Conservation (phyloP, 2,888 invertebrate genomes). For the Halocaridina rubra region DNA sequence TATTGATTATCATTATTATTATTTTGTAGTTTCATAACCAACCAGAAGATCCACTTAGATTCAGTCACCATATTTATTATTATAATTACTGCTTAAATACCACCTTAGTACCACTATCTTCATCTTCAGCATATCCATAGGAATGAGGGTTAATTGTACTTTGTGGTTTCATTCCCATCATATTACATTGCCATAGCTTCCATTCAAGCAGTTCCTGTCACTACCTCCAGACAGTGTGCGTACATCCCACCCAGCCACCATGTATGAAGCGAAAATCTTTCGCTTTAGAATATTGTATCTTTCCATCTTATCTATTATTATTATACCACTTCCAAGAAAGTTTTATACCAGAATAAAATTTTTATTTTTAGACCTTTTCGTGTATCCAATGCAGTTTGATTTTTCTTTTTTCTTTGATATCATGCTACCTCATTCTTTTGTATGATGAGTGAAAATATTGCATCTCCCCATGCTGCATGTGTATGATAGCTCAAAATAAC, state of each 20-base stretch:
- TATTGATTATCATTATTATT: too few species aligned
- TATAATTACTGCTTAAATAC: too few species aligned
- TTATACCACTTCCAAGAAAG: too few species aligned
- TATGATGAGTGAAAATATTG: constrained; percentile 50
- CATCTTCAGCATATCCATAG: not conserved
- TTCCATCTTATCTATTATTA: too few species aligned
- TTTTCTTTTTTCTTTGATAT: constrained; percentile 51
- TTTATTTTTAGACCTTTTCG: too few species aligned
- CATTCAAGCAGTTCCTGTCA: constrained; percentile 50
- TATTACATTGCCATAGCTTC: constrained; percentile 29
- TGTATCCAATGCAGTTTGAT: too few species aligned
- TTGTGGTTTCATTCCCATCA: not conserved
- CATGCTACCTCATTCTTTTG: constrained; percentile 57
- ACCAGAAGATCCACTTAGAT: not conserved
- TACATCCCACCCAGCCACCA: constrained; percentile 41
- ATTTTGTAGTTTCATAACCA: too few species aligned
- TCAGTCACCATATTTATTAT: not conserved
- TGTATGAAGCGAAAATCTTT: too few species aligned
- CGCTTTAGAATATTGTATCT: too few species aligned
- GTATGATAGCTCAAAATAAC: constrained; percentile 52
- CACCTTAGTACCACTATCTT: not conserved
- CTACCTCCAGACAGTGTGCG: constrained; percentile 46
- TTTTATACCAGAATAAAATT: too few species aligned
- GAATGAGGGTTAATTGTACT: too few species aligned
- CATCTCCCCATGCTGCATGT: constrained; percentile 54